A percentile compares a stretch with the other conserved stretches of the same genome.
phyloP scores from a whole-genome alignment of 1,140 invertebrate genomes.

The Caenorhabditis briggsae region DNA sequence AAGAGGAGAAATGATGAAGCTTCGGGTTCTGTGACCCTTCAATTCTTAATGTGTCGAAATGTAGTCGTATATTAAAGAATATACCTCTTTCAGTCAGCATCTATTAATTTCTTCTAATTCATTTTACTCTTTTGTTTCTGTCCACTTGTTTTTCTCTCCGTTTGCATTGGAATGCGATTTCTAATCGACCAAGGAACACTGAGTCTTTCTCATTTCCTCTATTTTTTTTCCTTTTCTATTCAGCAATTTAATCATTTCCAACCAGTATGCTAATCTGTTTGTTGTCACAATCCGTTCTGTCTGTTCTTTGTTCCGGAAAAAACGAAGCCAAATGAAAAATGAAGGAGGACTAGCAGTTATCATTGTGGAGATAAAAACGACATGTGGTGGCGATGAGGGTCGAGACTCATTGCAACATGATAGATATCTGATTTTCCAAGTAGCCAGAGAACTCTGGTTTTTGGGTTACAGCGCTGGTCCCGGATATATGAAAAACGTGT shows the following conservation, averaged over 20 bases:
- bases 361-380: not conserved
- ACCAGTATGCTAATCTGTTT: slow-evolving; percentile 26
- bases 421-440: not conserved
- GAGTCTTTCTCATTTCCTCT: not conserved
- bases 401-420: slow-evolving; percentile 32
- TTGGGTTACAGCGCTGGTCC: too few species aligned
- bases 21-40: slow-evolving; percentile 20
- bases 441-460: not conserved
- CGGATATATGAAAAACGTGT: too few species aligned
- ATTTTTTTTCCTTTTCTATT: not conserved
- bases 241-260: not conserved
- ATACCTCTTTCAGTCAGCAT: not conserved
- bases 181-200: slow-evolving; percentile 4
- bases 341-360: not conserved
- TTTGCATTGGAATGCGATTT: not conserved
- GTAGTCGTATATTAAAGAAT: slow-evolving; percentile 8
- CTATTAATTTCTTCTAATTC: not conserved
- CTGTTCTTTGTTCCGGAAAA: slow-evolving; percentile 20
- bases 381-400: not conserved
- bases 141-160: not conserved
- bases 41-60: not conserved
- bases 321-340: not conserved
- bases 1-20: slow-evolving; percentile 25
- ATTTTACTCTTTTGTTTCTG: not conserved
- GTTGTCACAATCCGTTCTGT: not conserved